Evolutionary conservation across 2,888 invertebrate species (phyloP), one percentile per base, ranked within the genome.

Genomic region (Luperina nickerlii): DNA sequence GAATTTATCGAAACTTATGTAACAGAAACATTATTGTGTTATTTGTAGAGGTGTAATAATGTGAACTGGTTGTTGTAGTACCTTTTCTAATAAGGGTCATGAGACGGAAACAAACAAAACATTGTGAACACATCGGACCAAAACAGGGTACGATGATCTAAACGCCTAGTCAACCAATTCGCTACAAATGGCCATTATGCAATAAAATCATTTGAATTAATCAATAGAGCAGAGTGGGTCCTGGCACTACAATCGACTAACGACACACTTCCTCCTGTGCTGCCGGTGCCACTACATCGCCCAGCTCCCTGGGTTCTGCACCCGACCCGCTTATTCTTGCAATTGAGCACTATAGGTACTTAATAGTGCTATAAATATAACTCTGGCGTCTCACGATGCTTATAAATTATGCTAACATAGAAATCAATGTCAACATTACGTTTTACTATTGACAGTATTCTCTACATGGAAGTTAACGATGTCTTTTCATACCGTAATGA

Each of bases 131-230:
- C 73, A 76, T 74, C 51, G 45, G 4, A 67, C 65, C 82, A 69
- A 77, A 83, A 85, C 77, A 85, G 76, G 77, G 89, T 83, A 83
- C 85, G 81, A 83, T 86, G 88, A 86, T 90, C 90, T 89, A 88
- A 87, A 90, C 89, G 83, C 83, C 89, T 92, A 92, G 92, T 87
- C 86, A 82, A 89, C 88, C 90, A 91, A 90, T 91, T 90, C 87
- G 88, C 89, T 89, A 80, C 70, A 87, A 89, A 86, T 89, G 91
- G 90, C 93, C 92, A 96, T 96, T 96, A 96, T 95, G 95, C 93
- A 96, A 96, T 96, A 96, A 96, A 96, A 93, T 93, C 93, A 94
- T 95, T 95, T 95, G 94, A 93, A 96, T 96, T 95, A 95, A 96
- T 96, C 96, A 96, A 96, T 96, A 96, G 96, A 96, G 94, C 93